Percentiles rank a stretch among this genome's conserved stretches.
Evolutionary conservation across 2,888 invertebrate species (phyloP).

Genomic region (Anagyrus pseudococci): DNA sequence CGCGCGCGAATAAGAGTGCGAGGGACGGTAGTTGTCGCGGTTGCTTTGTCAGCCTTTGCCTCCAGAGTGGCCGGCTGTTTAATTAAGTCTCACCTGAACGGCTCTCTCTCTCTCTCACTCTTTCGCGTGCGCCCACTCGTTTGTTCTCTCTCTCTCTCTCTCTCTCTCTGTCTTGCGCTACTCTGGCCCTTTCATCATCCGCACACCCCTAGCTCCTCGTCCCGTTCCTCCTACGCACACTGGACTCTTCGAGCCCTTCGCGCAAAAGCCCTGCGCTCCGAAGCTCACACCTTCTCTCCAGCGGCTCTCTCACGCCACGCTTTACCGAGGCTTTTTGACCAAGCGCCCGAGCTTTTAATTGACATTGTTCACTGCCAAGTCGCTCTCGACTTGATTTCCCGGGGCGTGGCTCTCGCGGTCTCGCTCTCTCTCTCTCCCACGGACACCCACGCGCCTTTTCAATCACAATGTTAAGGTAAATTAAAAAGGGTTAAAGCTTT

Average conservation of each 20-base stretch:
- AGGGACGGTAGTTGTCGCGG: conserved; percentile 60
- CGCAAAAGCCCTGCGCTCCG: too few relatives aligned
- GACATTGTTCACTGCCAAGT: conserved; percentile 14
- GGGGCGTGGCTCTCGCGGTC: not conserved
- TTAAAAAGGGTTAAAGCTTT: too few relatives aligned
- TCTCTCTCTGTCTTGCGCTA: conserved; percentile 17
- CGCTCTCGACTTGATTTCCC: conserved; percentile 1
- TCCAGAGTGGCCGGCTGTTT: conserved; percentile 55
- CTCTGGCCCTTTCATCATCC: conserved; percentile 38
- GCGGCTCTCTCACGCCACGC: too few relatives aligned
- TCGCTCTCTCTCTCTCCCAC: conserved; percentile 36
- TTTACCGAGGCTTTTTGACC: not conserved
- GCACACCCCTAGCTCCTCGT: too few relatives aligned
- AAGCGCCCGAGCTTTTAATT: conserved; percentile 10
- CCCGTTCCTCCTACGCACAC: too few relatives aligned
- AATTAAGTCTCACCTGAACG: conserved; percentile 61
- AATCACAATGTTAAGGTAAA: too few relatives aligned
- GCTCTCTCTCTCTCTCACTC: conserved; percentile 49
- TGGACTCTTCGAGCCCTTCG: too few relatives aligned
- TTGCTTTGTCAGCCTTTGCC: conserved; percentile 61
- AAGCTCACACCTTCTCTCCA: too few relatives aligned
- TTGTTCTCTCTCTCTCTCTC: conserved; percentile 51
- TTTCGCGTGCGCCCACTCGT: too few relatives aligned
- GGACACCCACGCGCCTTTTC: too few relatives aligned
- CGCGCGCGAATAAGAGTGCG: conserved; percentile 1